These are phyloP conservation scores for Nanger granti DNA, from an alignment of 2,113 vertebrate species.

Conservation along the genomic window DNA sequence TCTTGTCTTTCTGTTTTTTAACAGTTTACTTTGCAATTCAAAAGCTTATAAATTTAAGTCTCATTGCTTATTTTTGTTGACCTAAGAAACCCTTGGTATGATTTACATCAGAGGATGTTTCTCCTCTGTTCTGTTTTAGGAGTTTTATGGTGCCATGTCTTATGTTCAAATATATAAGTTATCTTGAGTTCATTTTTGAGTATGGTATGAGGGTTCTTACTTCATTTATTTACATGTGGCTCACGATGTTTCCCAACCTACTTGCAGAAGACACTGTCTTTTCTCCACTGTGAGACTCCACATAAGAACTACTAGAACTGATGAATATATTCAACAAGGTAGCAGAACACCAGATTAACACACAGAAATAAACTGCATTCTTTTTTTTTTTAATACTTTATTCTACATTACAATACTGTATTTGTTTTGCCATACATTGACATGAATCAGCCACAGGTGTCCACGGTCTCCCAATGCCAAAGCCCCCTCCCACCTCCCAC, in stretches of 20 bases:
- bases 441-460: too few relatives aligned
- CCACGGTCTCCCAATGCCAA: too few relatives aligned
- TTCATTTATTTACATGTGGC: neutral
- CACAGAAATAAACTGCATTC: neutral
- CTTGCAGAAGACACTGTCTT: neutral
- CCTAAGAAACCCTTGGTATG: neutral
- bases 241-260: neutral
- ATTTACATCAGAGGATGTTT: neutral
- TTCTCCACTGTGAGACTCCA: neutral
- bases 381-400: neutral
- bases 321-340: neutral
- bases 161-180: neutral
- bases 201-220: neutral
- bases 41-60: neutral
- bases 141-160: neutral
- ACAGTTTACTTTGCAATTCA: neutral
- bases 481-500: too few relatives aligned
- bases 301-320: neutral
- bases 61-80: neutral
- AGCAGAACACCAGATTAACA: neutral
- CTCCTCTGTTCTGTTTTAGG: neutral
- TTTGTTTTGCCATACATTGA: too few relatives aligned
- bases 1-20: neutral
- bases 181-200: neutral
- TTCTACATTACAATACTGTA: too few relatives aligned